phyloP scores from a whole-genome alignment of 1,140 invertebrate species.

The Helicoverpa zea region DNA sequence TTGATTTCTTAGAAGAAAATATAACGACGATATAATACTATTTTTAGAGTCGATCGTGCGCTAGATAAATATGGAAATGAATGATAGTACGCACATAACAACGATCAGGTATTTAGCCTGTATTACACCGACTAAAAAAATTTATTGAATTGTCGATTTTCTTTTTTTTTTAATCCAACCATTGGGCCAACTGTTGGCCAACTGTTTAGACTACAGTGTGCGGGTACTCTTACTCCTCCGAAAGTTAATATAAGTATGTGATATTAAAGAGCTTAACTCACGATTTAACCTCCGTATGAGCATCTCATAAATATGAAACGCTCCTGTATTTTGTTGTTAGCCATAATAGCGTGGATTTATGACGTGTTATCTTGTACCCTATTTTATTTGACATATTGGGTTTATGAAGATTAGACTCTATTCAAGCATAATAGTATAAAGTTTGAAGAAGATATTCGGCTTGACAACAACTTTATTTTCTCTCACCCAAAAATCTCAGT shows the following conservation, averaged over 20 bases:
- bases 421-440: neutral
- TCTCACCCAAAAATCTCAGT: too few relatives aligned
- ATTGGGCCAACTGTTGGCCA: too few relatives aligned
- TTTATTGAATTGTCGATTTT: too few relatives aligned
- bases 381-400: slow-evolving; percentile 22
- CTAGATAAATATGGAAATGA: too few relatives aligned
- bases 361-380: neutral
- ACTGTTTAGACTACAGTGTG: neutral
- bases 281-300: slow-evolving; percentile 7
- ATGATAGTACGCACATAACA: too few relatives aligned
- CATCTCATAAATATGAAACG: slow-evolving; percentile 44
- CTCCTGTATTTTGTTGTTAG: slow-evolving; percentile 30
- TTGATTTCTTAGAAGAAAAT: neutral
- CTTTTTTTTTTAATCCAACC: too few relatives aligned
- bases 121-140: too few relatives aligned
- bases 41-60: too few relatives aligned
- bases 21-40: neutral
- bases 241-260: slow-evolving; percentile 4
- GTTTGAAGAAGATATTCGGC: too few relatives aligned
- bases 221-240: neutral
- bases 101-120: too few relatives aligned
- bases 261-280: slow-evolving; percentile 23
- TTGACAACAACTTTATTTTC: too few relatives aligned
- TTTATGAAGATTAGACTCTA: neutral
- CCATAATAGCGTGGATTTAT: slow-evolving; percentile 14